Evolutionary conservation across 2,888 invertebrate genomes (phyloP).

Genomic region (Acleris cristana): DNA sequence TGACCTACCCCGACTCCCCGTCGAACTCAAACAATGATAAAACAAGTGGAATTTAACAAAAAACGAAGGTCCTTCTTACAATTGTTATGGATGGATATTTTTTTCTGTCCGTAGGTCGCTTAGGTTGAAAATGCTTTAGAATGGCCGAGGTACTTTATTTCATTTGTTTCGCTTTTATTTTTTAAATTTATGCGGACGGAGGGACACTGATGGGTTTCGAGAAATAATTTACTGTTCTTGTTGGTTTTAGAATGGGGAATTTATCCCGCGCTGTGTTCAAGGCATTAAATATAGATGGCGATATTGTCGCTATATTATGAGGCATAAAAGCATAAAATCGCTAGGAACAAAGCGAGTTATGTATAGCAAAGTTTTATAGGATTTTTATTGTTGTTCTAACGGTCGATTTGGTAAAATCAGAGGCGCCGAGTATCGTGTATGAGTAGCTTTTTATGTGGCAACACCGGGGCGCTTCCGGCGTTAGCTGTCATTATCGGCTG

Average conservation of each 20-base stretch:
- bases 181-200: constrained; percentile 34
- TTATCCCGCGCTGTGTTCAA: constrained; percentile 13
- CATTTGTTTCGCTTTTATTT: constrained; percentile 34
- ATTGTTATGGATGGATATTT: constrained; percentile 6
- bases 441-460: constrained; percentile 12
- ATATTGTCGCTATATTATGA: constrained; percentile 21
- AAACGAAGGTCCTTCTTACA: constrained; percentile 16
- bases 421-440: constrained; percentile 6
- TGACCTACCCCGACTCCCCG: constrained; percentile 21
- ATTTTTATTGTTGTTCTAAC: constrained; percentile 20
- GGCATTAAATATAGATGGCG: constrained; percentile 30
- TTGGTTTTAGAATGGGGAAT: constrained; percentile 28
- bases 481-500: constrained; percentile 11
- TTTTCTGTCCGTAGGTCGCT: constrained; percentile 21
- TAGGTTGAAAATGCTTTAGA: constrained; percentile 32
- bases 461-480: constrained; percentile 5
- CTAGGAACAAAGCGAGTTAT: constrained; percentile 27
- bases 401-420: constrained; percentile 15
- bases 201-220: constrained; percentile 36
- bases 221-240: constrained; percentile 32
- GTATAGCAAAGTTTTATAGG: constrained; percentile 23
- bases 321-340: constrained; percentile 31
- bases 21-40: constrained; percentile 24
- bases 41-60: constrained; percentile 15
- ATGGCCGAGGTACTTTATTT: constrained; percentile 19